Evolutionary conservation across 2,888 invertebrate species (phyloP), one percentile per base, ranked within the genome.

Genomic region (Thelaira solivaga): DNA sequence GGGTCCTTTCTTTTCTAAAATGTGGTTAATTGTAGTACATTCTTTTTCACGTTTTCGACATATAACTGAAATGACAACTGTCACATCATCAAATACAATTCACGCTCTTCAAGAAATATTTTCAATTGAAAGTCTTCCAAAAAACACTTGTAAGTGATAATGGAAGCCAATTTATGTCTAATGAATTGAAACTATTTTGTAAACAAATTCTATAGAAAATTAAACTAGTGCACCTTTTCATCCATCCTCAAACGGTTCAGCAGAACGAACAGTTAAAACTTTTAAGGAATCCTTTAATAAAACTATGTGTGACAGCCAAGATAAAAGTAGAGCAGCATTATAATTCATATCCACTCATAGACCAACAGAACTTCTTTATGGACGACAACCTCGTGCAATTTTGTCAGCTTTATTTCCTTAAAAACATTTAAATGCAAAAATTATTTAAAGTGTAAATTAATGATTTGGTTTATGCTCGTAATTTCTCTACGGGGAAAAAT

Each of bases 1-100:
- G 2, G 53, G 22, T 22, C 67, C 74, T 11, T 26, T 75, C 10
- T 62, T 51, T 24, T 18, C n/a, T 51, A n/a, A 39, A 4, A 67
- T 64, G 64, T 64, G 55, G 65, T 31, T 74, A 22, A 41, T 65
- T 6, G 10, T 57, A 47, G 26, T 79, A 41, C 67, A 57, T 43
- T 22, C 43, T 31, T 36, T 26, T 51, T 62, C 62, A 2, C 49
- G 22, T 16, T 71, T 71, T 71, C 71, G 45, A 18, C 57, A 34
- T 45, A 41, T 45, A 8, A 36, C n/a, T n/a, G 36, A 39, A 13
- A 18, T 72, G 22, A 29, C 62, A 8, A 62, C 39, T 4, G 61
- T 53, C 2, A 62, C 53, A 2, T 22, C 62, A n/a, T 22, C 31
- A 5, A 4, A 53, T 57, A 41, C 57, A n/a, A 62, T 76, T 24